Conservation (phyloP, 2,888 invertebrate species). For the Poecilus cupreus region DNA sequence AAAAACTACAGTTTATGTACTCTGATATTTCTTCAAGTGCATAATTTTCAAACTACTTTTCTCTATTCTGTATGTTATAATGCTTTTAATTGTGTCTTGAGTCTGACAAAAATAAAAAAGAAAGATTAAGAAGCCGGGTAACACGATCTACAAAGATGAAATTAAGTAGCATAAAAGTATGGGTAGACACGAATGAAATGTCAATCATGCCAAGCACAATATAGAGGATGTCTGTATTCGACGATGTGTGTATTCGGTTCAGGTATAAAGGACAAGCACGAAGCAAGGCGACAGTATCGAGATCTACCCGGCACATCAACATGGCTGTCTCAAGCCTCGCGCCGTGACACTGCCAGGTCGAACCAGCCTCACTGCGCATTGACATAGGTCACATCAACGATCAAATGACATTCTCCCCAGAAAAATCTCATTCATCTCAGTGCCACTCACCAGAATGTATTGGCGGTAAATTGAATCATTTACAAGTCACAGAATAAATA, state of each 20-base stretch:
- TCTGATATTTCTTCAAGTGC: too few relatives aligned
- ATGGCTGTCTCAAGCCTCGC: neutral
- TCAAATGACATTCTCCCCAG: neutral
- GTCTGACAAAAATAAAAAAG: neutral
- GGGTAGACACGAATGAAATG: neutral
- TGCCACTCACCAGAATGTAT: neutral
- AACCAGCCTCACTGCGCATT: neutral
- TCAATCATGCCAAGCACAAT: neutral
- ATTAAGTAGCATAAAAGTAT: conserved; percentile 8
- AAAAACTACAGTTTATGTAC: too few relatives aligned
- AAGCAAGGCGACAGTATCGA: conserved; percentile 3
- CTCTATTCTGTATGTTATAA: neutral
- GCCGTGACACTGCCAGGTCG: conserved; percentile 15
- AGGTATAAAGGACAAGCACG: neutral
- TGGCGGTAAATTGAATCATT: neutral
- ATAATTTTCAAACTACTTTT: too few relatives aligned
- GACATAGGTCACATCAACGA: conserved; percentile 19
- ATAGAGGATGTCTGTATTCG: neutral
- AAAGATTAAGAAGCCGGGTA: neutral
- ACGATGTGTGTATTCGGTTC: conserved; percentile 17
- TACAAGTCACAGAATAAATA: neutral
- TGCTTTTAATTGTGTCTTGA: neutral
- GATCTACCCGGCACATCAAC: conserved; percentile 16
- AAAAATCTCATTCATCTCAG: neutral
- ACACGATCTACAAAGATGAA: conserved; percentile 6